Conservation (phyloP, 2,888 invertebrate species). For the Acanthopleura granulata region DNA sequence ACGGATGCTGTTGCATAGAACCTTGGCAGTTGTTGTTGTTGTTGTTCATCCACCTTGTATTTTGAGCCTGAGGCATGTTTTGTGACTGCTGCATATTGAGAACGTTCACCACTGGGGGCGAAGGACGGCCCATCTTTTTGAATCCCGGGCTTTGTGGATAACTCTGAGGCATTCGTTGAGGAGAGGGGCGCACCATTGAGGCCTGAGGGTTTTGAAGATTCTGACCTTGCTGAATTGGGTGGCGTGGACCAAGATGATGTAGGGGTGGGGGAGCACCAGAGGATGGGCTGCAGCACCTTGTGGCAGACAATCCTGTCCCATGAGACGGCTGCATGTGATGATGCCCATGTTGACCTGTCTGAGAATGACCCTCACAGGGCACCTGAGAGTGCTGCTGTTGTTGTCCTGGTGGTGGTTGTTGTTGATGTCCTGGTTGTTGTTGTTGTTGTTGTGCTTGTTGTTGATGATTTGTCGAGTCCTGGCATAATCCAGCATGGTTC, state of each 20-base stretch:
- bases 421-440: not conserved
- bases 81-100: constrained; percentile 53
- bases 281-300: constrained; percentile 4
- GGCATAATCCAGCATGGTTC: not conserved
- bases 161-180: constrained; percentile 10
- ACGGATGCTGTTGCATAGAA: not conserved
- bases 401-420: too few species aligned
- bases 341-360: too few species aligned
- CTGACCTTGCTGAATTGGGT: constrained; percentile 22
- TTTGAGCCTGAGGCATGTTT: constrained; percentile 13
- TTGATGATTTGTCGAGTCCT: not conserved
- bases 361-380: not conserved
- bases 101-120: constrained; percentile 61
- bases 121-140: constrained; percentile 35
- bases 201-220: constrained; percentile 20
- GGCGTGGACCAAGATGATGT: constrained; percentile 15
- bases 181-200: constrained; percentile 22
- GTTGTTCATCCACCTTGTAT: not conserved
- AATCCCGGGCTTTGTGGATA: constrained; percentile 18
- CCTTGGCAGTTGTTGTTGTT: not conserved
- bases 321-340: not conserved
- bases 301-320: not conserved
- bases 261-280: constrained; percentile 2
- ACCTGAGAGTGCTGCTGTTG: not conserved
- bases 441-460: not conserved